Conservation (phyloP, 30 jellyfish, hydroid and myxozoan species). For the Pelagia noctiluca region DNA sequence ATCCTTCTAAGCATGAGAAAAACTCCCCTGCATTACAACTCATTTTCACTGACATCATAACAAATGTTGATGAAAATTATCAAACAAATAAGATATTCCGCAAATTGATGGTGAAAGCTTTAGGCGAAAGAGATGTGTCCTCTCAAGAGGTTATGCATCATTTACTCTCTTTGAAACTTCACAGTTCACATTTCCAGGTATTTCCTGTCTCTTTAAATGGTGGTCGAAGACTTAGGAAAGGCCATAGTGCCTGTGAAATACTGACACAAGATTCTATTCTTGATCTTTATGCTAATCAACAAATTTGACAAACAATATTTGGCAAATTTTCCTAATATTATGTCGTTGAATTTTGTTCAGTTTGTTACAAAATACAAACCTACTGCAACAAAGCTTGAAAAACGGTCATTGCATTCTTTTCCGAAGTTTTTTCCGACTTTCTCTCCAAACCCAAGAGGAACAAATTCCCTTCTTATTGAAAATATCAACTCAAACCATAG, state of each 20-base stretch:
- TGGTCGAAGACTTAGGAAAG: background rate
- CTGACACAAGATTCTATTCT: constrained; percentile 19
- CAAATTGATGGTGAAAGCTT: background rate
- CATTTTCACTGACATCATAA: background rate
- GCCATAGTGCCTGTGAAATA: background rate
- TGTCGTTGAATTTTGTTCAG: constrained; percentile 14
- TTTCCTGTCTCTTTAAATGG: constrained; percentile 19
- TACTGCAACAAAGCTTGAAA: background rate
- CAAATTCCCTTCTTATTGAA: constrained; percentile 30
- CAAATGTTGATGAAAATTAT: too few relatives aligned
- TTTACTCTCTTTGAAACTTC: constrained; percentile 33
- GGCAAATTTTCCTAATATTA: background rate
- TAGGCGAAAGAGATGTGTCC: constrained; percentile 27
- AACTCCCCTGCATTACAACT: background rate
- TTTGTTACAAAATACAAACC: constrained; percentile 13
- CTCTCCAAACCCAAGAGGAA: constrained; percentile 38
- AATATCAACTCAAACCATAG: constrained; percentile 52
- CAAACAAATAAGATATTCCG: background rate
- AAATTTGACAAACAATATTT: background rate
- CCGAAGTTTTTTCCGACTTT: constrained; percentile 30
- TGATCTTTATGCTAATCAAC: constrained; percentile 37
- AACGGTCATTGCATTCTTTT: background rate
- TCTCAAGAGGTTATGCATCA: constrained; percentile 33
- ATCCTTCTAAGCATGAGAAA: background rate
- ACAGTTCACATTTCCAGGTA: constrained; percentile 36